Evolutionary conservation across 2,888 invertebrate genomes (phyloP), one percentile per base, ranked within the genome.

Genomic region (Troilus luridus): DNA sequence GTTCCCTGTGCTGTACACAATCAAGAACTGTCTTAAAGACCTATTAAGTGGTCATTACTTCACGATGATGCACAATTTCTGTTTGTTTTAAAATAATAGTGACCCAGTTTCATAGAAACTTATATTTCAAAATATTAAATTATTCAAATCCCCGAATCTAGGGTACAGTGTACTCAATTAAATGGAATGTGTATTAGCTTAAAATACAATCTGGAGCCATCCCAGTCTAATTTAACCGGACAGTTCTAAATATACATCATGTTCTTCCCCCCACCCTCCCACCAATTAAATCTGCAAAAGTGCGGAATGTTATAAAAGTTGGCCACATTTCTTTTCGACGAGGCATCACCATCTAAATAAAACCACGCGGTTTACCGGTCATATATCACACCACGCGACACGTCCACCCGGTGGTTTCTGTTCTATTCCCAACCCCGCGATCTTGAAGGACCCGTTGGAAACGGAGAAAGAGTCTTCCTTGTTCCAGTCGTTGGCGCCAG

Each of bases 381-480:
- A 58, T 85, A 85, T 85, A 77, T 85, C 56, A 85, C n/a, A 85
- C n/a, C 56, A 77, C 56, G 56, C 56, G 56, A n/a, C 85, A 85
- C n/a, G 56, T 81, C 21, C 10, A 81, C 17, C 81, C 81, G 81
- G 10, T 21, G n/a, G 21, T n/a, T 58, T 12, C 11, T 58, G 6
- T n/a, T 85, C 85, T 85, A 85, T 85, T 85, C 54, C 21, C 85
- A 58, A 56, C 54, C 6, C 21, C 12, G 12, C 56, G 56, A 56
- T 56, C n/a, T n/a, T 58, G 85, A 85, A 85, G 56, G 85, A 85
- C 56, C 56, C n/a, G 85, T 58, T 58, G 85, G 85, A 41, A 85
- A 56, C n/a, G 85, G 85, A 85, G 85, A 81, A 81, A 85, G 85
- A 85, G 85, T n/a, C 85, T 85, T 85, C 85, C 85, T 85, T 56